phyloP scores from a whole-genome alignment of 2,797 vertebrate species.

The Telmatherina bonti region DNA sequence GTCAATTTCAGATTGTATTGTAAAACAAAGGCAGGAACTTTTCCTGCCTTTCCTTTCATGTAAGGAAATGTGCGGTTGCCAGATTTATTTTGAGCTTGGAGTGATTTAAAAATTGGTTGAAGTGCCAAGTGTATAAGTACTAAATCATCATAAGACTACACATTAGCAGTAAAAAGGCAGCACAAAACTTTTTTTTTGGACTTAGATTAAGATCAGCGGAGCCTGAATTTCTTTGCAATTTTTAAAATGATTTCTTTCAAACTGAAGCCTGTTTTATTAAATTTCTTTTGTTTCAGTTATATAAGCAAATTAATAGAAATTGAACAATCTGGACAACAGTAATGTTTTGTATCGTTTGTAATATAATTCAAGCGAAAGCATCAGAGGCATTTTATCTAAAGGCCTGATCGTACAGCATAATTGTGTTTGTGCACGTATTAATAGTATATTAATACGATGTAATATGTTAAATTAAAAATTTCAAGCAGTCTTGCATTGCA shows the following conservation, averaged over 20 bases:
- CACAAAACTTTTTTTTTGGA: background rate
- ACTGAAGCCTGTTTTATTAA: background rate
- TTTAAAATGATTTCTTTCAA: background rate
- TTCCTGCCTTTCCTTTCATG: background rate
- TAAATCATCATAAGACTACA: background rate
- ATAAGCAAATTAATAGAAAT: background rate
- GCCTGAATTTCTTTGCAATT: too few relatives aligned
- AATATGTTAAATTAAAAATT: too few relatives aligned
- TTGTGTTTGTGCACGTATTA: too few relatives aligned
- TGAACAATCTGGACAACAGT: too few relatives aligned
- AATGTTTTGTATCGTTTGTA: too few relatives aligned
- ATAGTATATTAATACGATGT: too few relatives aligned
- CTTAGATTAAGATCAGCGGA: background rate
- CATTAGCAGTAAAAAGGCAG: background rate
- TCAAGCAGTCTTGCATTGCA: too few relatives aligned
- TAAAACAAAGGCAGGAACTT: background rate
- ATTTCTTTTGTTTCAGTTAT: background rate
- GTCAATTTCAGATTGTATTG: background rate
- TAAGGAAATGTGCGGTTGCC: background rate
- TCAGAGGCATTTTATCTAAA: too few relatives aligned
- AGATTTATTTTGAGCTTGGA: background rate
- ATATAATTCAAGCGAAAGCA: too few relatives aligned
- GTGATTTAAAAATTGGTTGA: background rate
- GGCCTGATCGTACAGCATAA: too few relatives aligned
- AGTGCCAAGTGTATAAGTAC: background rate